Conservation (phyloP, 2,797 vertebrate species). For the Selene dorsalis region DNA sequence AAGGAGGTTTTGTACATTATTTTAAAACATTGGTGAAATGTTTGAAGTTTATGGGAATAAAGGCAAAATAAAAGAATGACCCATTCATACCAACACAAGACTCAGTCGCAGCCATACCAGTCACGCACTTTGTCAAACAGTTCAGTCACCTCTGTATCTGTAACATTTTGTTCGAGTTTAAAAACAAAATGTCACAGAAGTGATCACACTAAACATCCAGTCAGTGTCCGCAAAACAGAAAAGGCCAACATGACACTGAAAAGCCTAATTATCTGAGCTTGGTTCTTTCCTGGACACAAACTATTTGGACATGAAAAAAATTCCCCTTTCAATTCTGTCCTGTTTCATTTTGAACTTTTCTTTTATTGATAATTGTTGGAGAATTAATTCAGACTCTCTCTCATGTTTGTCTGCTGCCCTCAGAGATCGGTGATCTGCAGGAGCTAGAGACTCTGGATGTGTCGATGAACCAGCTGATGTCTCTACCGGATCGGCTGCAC, state of each 20-base stretch:
- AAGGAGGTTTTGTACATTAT: not conserved
- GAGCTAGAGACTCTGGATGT: conserved; percentile 96
- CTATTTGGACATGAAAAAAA: not conserved
- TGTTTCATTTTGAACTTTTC: not conserved
- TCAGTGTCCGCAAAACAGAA: not conserved
- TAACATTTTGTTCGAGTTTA: not conserved
- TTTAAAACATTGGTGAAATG: not conserved
- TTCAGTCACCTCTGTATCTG: too few relatives aligned
- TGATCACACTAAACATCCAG: not conserved
- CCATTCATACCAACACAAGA: not conserved
- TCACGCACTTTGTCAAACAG: too few relatives aligned
- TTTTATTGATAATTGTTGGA: not conserved
- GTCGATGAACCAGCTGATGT: conserved; percentile 91
- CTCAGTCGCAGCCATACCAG: not conserved
- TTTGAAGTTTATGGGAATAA: not conserved
- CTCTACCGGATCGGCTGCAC: conserved; percentile 91
- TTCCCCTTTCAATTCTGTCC: not conserved
- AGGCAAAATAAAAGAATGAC: not conserved
- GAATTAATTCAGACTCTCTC: not conserved
- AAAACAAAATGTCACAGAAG: not conserved
- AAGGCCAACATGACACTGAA: not conserved
- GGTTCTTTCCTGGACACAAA: not conserved
- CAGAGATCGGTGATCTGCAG: conserved; percentile 94
- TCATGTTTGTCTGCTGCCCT: conserved; percentile 49
- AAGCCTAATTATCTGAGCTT: not conserved